Evolutionary conservation across 2,888 invertebrate species (phyloP).

Genomic region (Caenorhabditis doughertyi): DNA sequence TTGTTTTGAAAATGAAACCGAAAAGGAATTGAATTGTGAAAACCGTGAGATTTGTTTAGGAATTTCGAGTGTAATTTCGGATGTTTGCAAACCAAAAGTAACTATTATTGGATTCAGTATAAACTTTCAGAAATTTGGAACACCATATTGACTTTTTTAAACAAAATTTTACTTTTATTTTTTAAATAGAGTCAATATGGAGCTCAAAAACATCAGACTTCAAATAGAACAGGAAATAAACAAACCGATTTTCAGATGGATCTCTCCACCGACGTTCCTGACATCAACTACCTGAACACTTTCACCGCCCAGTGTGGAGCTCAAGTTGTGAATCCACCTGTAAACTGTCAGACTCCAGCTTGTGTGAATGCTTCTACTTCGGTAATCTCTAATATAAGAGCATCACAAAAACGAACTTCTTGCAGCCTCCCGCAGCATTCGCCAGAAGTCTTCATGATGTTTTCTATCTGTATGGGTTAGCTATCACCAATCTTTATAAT

Average conservation of each 20-base stretch:
- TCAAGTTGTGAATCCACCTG: constrained; percentile 53
- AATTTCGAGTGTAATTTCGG: neutral
- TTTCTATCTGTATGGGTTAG: constrained; percentile 77
- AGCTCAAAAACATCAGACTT: constrained; percentile 5
- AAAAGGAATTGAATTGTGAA: neutral
- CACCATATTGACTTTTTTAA: neutral
- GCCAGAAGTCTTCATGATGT: constrained; percentile 74
- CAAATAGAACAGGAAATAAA: neutral
- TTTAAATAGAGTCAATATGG: neutral
- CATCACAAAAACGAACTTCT: too few relatives aligned
- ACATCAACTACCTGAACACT: constrained; percentile 53
- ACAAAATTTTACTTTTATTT: too few relatives aligned
- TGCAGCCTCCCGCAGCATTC: constrained; percentile 54
- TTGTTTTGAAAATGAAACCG: neutral
- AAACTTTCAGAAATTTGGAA: neutral
- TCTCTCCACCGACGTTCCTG: constrained; percentile 58
- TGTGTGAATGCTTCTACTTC: constrained; percentile 48
- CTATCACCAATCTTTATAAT: constrained; percentile 64
- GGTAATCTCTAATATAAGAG: constrained; percentile 18
- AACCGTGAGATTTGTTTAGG: constrained; percentile 5
- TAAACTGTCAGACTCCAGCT: constrained; percentile 53
- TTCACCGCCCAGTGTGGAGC: constrained; percentile 43
- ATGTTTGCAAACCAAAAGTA: neutral
- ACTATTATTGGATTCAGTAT: too few relatives aligned
- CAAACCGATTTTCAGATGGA: constrained; percentile 57